Evolutionary conservation across 1,140 invertebrate species (phyloP).

Genomic region (Wiebesia pumilae): DNA sequence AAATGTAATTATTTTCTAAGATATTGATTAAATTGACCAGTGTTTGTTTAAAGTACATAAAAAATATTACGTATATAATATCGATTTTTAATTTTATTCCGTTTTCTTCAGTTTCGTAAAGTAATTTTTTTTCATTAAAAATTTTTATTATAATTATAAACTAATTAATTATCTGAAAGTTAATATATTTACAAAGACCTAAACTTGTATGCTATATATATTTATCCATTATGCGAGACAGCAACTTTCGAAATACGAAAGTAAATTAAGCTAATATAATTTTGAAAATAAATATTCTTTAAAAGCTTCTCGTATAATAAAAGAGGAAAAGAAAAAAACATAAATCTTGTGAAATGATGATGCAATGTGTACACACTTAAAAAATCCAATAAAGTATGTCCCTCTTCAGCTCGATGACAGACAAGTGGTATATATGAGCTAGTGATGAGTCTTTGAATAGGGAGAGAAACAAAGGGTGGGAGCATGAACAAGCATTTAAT

Average conservation of each 20-base stretch:
- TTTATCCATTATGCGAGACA: not conserved
- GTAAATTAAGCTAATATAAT: not conserved
- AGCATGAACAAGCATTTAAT: slow-evolving; percentile 50
- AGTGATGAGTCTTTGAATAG: not conserved
- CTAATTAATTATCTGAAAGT: too few relatives aligned
- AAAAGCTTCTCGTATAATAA: not conserved
- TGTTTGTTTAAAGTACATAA: too few relatives aligned
- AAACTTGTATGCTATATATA: too few relatives aligned
- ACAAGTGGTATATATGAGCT: not conserved
- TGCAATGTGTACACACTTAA: not conserved
- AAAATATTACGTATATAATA: too few relatives aligned
- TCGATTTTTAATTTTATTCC: too few relatives aligned
- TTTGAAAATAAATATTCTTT: not conserved
- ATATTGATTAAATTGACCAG: not conserved
- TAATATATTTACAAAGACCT: too few relatives aligned
- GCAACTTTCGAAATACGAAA: not conserved
- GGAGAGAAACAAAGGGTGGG: not conserved
- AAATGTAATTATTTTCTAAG: too few relatives aligned
- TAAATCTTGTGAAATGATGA: not conserved
- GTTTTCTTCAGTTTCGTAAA: too few relatives aligned
- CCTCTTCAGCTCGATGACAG: not conserved
- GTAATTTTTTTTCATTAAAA: too few relatives aligned
- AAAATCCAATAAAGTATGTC: not conserved
- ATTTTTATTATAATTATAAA: too few relatives aligned
- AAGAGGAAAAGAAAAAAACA: not conserved